Evolutionary conservation across 2,888 invertebrate species (phyloP).

Genomic region (Galerucella pusilla): DNA sequence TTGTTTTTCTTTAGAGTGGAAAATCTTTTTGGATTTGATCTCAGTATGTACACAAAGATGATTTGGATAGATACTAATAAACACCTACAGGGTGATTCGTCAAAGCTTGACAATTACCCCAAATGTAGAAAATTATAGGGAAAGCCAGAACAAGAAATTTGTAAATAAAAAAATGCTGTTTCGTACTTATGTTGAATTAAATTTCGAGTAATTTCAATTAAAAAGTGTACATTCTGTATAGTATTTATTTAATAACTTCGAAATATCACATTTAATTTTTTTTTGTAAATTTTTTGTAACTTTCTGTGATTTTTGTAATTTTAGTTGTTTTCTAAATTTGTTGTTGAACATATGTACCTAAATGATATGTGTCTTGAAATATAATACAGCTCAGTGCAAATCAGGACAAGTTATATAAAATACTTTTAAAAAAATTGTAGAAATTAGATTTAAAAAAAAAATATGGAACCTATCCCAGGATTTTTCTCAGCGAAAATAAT

Average conservation of each 20-base stretch:
- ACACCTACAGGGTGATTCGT: background rate
- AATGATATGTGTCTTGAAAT: conserved; percentile 60
- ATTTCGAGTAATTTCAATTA: conserved; percentile 49
- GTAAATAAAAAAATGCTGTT: conserved; percentile 47
- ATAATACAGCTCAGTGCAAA: conserved; percentile 57
- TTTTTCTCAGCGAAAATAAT: conserved; percentile 54
- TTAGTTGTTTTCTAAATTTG: conserved; percentile 55
- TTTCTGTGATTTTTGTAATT: conserved; percentile 62
- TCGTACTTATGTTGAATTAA: conserved; percentile 52
- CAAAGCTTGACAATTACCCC: conserved; percentile 5
- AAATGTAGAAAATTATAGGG: conserved; percentile 4
- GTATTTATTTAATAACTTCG: conserved; percentile 62
- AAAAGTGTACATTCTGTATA: conserved; percentile 64
- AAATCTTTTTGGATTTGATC: conserved; percentile 56
- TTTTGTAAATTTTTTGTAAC: conserved; percentile 58
- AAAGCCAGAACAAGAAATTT: conserved; percentile 38
- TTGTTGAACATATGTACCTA: conserved; percentile 60
- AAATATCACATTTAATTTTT: conserved; percentile 55
- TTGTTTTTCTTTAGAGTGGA: conserved; percentile 45
- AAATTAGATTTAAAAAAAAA: conserved; percentile 41
- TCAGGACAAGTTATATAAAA: conserved; percentile 54
- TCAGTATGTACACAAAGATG: conserved; percentile 59
- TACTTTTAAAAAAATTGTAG: conserved; percentile 37
- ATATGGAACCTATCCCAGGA: conserved; percentile 51
- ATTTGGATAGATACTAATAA: conserved; percentile 4